Conservation (phyloP, 1,140 invertebrate genomes). For the Watersipora subatra region DNA sequence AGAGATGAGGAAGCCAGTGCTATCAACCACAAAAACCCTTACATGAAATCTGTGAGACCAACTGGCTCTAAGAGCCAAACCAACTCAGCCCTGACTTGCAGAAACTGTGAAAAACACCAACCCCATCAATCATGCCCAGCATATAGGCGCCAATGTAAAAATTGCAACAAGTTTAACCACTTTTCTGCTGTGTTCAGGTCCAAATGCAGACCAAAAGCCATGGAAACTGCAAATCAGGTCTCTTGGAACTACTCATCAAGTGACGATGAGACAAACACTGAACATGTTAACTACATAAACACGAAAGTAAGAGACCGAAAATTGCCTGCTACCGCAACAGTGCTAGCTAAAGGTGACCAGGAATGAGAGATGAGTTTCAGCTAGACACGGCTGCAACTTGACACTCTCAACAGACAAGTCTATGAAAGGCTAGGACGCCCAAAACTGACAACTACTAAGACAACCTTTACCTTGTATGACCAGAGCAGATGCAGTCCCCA, state of each 20-base stretch:
- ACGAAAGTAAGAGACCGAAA: background rate
- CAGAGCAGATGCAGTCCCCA: background rate
- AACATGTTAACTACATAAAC: background rate
- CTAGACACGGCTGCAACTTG: background rate
- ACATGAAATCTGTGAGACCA: too few species aligned
- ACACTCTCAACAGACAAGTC: background rate
- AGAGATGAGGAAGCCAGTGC: too few species aligned
- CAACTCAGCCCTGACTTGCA: too few species aligned
- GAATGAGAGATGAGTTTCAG: background rate
- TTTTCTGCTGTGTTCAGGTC: too few species aligned
- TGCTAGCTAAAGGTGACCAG: background rate
- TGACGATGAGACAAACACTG: too few species aligned
- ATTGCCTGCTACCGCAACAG: background rate
- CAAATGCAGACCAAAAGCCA: too few species aligned
- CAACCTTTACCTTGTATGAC: background rate
- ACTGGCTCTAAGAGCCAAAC: too few species aligned
- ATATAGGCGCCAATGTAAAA: too few species aligned
- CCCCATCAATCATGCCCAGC: too few species aligned
- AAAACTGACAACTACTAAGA: background rate
- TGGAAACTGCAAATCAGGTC: background rate
- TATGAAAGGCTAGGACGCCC: background rate
- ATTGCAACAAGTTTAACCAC: too few species aligned
- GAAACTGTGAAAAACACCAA: too few species aligned
- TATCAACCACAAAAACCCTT: too few species aligned
- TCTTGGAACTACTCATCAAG: background rate